These are phyloP conservation scores for Onychomys leucogaster DNA, from an alignment of 2,797 vertebrate genomes.

Conservation along the genomic window DNA sequence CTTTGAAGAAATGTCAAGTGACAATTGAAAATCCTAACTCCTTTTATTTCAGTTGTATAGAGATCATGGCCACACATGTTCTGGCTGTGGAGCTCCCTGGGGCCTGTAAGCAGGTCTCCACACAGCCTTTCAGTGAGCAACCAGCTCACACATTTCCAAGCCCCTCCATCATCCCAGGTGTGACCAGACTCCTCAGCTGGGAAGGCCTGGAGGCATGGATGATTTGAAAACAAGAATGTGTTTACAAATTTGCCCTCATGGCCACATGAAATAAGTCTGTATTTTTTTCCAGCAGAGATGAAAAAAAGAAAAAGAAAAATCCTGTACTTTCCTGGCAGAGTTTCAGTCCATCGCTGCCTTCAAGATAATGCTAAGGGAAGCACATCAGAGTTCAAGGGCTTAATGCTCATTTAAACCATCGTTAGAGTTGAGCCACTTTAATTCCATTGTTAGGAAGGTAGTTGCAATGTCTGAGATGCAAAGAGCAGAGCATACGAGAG, in stretches of 20 bases:
- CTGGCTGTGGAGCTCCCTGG: background rate
- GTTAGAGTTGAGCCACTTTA: background rate
- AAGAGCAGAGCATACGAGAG: background rate
- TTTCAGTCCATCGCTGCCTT: background rate
- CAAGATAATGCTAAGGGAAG: background rate
- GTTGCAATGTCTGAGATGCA: background rate
- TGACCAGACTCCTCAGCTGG: background rate
- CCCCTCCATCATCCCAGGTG: background rate
- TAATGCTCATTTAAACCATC: background rate
- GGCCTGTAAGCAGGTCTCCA: background rate
- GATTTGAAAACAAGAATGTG: background rate
- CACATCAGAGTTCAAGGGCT: background rate
- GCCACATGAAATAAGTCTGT: background rate
- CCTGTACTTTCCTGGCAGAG: background rate
- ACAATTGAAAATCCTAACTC: slow-evolving; percentile 29
- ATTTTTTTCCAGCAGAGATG: background rate
- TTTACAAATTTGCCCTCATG: background rate
- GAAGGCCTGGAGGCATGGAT: background rate
- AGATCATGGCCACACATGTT: background rate
- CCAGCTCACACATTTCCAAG: background rate
- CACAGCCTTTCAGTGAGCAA: background rate
- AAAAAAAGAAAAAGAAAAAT: background rate
- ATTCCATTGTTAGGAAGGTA: background rate
- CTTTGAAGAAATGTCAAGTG: background rate
- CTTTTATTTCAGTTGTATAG: background rate